Conservation (phyloP, 2,888 invertebrate genomes). For the Andricus curvator region DNA sequence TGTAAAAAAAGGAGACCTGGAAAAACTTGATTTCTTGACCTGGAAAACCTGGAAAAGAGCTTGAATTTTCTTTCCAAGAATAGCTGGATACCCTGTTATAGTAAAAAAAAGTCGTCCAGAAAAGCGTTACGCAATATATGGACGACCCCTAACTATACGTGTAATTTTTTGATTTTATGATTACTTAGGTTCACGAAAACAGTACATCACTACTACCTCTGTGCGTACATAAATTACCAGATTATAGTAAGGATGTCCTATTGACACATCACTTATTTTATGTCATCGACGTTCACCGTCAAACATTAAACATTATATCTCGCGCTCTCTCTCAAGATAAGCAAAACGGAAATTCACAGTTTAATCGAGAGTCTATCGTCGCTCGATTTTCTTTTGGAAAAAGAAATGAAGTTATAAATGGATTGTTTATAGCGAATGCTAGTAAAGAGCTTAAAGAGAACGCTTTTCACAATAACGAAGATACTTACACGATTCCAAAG, state of each 20-base stretch:
- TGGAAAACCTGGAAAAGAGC: no score
- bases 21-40: no score
- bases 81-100: no score
- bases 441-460: conserved; percentile 67
- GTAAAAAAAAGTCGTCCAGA: no score
- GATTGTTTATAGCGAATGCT: conserved; percentile 79
- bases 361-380: conserved; percentile 81
- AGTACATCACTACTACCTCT: conserved; percentile 84
- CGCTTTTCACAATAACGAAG: conserved; percentile 66
- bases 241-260: conserved; percentile 82
- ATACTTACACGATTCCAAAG: conserved; percentile 76
- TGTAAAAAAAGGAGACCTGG: no score
- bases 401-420: conserved; percentile 79
- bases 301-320: conserved; percentile 80
- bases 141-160: not conserved
- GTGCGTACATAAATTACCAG: conserved; percentile 85
- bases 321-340: conserved; percentile 81
- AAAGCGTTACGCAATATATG: no score
- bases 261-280: conserved; percentile 86
- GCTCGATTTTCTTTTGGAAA: conserved; percentile 80
- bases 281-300: conserved; percentile 79
- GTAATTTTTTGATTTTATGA: conserved; percentile 13
- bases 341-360: conserved; percentile 80
- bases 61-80: no score
- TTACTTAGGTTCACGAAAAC: conserved; percentile 83